A percentile compares a stretch with the other conserved stretches of the same genome.
phyloP scores from a whole-genome alignment of 1,140 invertebrate species.

The Drosophila mojavensis region DNA sequence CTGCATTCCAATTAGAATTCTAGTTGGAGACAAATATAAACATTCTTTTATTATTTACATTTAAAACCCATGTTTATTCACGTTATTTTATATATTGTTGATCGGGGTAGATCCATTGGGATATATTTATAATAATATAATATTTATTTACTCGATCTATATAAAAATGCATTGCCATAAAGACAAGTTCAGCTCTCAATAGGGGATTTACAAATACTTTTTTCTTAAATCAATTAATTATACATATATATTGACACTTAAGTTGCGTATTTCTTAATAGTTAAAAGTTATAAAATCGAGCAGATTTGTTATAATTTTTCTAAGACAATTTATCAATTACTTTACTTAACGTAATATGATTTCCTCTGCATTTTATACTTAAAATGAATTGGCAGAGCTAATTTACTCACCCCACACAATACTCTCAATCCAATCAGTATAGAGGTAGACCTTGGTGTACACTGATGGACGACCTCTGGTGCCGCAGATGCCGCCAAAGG shows the following conservation, averaged over 20 bases:
- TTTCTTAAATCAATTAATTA: background rate
- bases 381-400: background rate
- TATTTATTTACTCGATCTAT: background rate
- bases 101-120: too few relatives aligned
- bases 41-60: too few relatives aligned
- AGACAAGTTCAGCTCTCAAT: too few relatives aligned
- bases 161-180: too few relatives aligned
- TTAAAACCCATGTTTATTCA: too few relatives aligned
- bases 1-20: too few relatives aligned
- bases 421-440: conserved; percentile 75
- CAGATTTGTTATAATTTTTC: background rate
- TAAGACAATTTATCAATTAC: background rate
- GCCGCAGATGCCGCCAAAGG: conserved; percentile 66
- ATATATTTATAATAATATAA: too few relatives aligned
- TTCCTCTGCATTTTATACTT: background rate
- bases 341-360: background rate
- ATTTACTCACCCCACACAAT: conserved; percentile 70
- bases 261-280: background rate
- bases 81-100: too few relatives aligned
- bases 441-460: conserved; percentile 70
- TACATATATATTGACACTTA: background rate
- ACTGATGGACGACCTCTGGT: conserved; percentile 56
- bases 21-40: too few relatives aligned
- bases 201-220: conserved; percentile 1
- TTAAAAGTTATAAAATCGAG: background rate